These are phyloP conservation scores for Meteorus cinctellus DNA, from an alignment of 2,888 invertebrate genomes.

Conservation along the genomic window DNA sequence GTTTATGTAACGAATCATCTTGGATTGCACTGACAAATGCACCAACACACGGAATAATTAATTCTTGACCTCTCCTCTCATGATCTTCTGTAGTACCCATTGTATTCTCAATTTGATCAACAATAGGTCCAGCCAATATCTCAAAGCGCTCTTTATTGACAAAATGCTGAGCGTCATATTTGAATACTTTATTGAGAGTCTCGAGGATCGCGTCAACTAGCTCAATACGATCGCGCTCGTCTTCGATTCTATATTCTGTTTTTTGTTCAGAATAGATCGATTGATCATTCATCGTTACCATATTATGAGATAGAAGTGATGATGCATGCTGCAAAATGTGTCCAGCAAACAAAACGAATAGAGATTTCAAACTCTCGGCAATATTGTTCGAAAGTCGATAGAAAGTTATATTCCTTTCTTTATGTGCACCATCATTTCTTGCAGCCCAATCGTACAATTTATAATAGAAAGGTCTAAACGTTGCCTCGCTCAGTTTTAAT, in stretches of 20 bases:
- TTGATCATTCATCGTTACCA: constrained; percentile 69
- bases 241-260: constrained; percentile 76
- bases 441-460: constrained; percentile 92
- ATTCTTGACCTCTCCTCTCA: constrained; percentile 76
- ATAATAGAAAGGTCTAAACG: constrained; percentile 91
- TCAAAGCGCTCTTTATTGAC: constrained; percentile 90
- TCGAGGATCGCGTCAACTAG: constrained; percentile 83
- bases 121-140: constrained; percentile 87
- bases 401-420: constrained; percentile 85
- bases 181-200: constrained; percentile 85
- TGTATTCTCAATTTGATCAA: constrained; percentile 90
- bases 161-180: constrained; percentile 89
- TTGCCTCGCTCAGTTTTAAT: constrained; percentile 90
- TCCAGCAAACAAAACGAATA: constrained; percentile 93
- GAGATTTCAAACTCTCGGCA: constrained; percentile 87
- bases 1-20: constrained; percentile 92
- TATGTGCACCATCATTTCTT: constrained; percentile 76
- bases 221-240: constrained; percentile 63
- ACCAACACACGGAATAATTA: constrained; percentile 86
- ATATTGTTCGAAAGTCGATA: constrained; percentile 86
- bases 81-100: constrained; percentile 79
- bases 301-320: constrained; percentile 81
- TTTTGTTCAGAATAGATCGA: constrained; percentile 69
- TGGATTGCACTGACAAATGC: constrained; percentile 88
- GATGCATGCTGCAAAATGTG: constrained; percentile 89